phyloP scores from a whole-genome alignment of 2,797 vertebrate genomes.

The Yasuhikotakia modesta region DNA sequence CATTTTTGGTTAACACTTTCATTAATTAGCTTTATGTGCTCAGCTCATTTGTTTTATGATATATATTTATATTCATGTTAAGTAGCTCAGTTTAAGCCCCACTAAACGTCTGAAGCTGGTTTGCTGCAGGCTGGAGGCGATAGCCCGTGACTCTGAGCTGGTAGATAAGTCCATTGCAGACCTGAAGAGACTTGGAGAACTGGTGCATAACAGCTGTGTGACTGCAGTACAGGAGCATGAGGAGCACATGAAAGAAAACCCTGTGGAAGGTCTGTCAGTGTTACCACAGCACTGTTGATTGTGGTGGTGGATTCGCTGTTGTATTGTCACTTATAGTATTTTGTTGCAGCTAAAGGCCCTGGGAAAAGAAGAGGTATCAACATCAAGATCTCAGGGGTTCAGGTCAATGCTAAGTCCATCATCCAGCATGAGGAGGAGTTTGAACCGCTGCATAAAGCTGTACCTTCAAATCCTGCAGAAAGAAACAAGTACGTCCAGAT shows the following conservation, averaged over 20 bases:
- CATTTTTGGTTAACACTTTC: neutral
- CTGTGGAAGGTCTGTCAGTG: constrained; percentile 82
- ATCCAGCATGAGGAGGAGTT: constrained; percentile 98
- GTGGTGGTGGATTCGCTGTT: neutral
- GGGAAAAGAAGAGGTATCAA: constrained; percentile 96
- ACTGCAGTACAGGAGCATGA: constrained; percentile 95
- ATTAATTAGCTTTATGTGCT: neutral
- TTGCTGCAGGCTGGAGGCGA: constrained; percentile 87
- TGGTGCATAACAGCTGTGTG: constrained; percentile 91
- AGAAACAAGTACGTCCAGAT: constrained; percentile 85
- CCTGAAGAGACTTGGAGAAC: constrained; percentile 90
- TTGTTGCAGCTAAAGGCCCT: constrained; percentile 88
- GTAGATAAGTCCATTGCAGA: constrained; percentile 97
- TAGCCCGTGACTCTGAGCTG: constrained; percentile 95
- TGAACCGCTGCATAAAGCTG: constrained; percentile 90
- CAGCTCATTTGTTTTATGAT: neutral
- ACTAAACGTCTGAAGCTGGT: neutral
- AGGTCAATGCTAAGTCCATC: constrained; percentile 98
- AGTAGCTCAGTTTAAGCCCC: neutral
- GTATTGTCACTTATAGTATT: neutral
- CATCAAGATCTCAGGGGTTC: constrained; percentile 98
- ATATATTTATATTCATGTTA: neutral
- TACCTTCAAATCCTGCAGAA: constrained; percentile 87
- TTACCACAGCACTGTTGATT: neutral
- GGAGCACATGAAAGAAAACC: constrained; percentile 93